Evolutionary conservation across 2,113 vertebrate species (phyloP).

Genomic region (Melierax canorus): DNA sequence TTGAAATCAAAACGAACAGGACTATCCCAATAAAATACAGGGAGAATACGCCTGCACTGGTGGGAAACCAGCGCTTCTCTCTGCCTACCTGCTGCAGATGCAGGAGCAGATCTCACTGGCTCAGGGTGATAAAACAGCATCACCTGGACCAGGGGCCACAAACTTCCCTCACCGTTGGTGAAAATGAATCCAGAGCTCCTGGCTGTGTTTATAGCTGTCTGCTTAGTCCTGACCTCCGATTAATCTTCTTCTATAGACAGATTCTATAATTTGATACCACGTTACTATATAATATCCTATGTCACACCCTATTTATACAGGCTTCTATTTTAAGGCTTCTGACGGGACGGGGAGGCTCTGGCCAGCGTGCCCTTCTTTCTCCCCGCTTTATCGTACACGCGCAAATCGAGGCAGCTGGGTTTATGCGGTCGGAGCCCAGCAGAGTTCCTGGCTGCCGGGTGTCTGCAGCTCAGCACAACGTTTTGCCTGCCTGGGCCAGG

Average conservation of each 20-base stretch:
- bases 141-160: neutral
- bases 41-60: accelerated
- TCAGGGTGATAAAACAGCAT: neutral
- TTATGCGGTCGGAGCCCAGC: neutral
- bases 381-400: accelerated
- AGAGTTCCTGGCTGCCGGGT: accelerated
- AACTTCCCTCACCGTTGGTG: accelerated
- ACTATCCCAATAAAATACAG: neutral
- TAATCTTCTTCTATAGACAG: neutral
- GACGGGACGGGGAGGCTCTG: accelerated
- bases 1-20: neutral
- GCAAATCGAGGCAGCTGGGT: accelerated
- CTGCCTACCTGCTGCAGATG: neutral
- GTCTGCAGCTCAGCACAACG: neutral
- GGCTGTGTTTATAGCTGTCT: neutral
- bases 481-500: neutral
- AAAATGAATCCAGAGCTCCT: neutral
- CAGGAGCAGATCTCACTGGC: neutral
- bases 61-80: neutral
- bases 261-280: neutral
- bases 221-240: neutral
- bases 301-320: neutral
- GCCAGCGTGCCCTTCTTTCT: neutral
- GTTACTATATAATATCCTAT: neutral
- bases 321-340: neutral